phyloP scores from a whole-genome alignment of 2,113 vertebrate genomes.

The Bufo gargarizans region DNA sequence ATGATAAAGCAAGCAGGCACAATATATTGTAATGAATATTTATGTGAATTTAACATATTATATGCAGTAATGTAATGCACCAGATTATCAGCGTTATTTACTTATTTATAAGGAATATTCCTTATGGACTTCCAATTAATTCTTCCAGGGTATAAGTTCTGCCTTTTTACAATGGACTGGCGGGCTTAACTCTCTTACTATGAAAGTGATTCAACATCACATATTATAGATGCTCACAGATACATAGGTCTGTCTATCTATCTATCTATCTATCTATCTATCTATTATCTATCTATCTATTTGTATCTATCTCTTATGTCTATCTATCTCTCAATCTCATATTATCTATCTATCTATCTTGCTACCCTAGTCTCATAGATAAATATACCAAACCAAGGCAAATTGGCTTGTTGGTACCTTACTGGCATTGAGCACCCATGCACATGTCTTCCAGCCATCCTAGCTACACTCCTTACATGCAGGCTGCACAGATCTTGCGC shows the following conservation, averaged over 20 bases:
- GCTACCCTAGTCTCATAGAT: not conserved
- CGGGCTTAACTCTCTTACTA: not conserved
- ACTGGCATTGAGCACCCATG: not conserved
- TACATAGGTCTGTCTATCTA: too few species aligned
- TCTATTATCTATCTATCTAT: too few species aligned
- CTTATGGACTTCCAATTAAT: slow-evolving; percentile 31
- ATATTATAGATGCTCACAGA: not conserved
- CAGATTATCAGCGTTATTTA: not conserved
- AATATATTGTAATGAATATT: slow-evolving; percentile 36
- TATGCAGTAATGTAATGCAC: slow-evolving; percentile 37
- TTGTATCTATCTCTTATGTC: too few species aligned
- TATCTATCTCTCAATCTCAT: too few species aligned
- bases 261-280: too few species aligned
- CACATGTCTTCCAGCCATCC: not conserved
- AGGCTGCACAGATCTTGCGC: not conserved
- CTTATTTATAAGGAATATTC: slow-evolving; percentile 35
- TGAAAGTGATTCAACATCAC: not conserved
- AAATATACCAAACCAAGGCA: not conserved
- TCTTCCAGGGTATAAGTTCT: not conserved
- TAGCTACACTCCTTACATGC: not conserved
- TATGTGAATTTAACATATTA: slow-evolving; percentile 33
- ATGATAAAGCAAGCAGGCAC: not conserved
- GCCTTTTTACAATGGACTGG: not conserved
- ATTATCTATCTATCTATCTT: too few species aligned
- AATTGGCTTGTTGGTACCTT: not conserved